Evolutionary conservation across 2,797 vertebrate species (phyloP), one percentile per base, ranked within the genome.

Genomic region (Morus bassanus): DNA sequence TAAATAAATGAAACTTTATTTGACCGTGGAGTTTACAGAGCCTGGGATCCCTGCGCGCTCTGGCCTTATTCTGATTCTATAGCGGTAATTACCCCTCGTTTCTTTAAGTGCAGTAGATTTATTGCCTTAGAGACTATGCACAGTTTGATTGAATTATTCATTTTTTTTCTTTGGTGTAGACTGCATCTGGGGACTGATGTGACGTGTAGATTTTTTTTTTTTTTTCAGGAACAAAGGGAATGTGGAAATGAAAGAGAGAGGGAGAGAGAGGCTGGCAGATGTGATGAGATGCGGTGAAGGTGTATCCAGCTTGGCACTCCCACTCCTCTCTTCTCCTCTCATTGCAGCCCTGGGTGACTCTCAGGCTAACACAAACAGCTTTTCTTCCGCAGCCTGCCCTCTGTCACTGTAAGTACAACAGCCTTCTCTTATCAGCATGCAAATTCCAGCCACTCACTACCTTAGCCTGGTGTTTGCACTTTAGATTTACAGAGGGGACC

Each of bases 371-470:
- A 98, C 99, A 99, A 99, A 99, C 99, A 98, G 98, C 98, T 98
- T 99, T 98, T 97, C 98, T 99, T 98, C 98, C 98, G 98, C 98
- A 99, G 99, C 98, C 98, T 98, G 98, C 98, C 98, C 98, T 98
- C 98, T 98, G 98, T 98, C 98, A 98, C 98, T 99, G 99, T 99
- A 99, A 99, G 99, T 99, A 99, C 98, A 98, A 97, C 98, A 98
- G 98, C 97, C 98, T 98, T 99, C 98, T 98, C 97, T 98, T 98
- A 98, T 98, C 97, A 98, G 97, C 98, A 97, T 98, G 98, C 97
- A 97, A 97, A 98, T 98, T 97, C 97, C 98, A 97, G 97, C 97
- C 97, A 97, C 97, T 96, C 97, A 98, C 95, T 96, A 96, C 98
- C 95, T 95, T 95, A 95, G 93, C 94, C 96, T 97, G 72, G 94